phyloP scores from a whole-genome alignment of 2,888 invertebrate genomes.

The Protodeltote pygarga region DNA sequence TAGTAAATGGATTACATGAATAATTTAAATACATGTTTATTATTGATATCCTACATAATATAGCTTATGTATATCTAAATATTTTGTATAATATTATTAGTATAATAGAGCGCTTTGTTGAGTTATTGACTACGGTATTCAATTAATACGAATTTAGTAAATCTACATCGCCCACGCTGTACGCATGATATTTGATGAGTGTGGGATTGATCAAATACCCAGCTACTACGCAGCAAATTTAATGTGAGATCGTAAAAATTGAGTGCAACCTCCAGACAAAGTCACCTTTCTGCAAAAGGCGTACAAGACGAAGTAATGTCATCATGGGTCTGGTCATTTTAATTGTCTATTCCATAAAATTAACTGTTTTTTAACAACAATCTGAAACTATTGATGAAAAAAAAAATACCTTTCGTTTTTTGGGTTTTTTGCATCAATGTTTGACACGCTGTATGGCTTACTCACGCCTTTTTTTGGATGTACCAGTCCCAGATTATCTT shows the following conservation, averaged over 20 bases:
- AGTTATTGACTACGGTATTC: slow-evolving; percentile 7
- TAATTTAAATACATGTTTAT: slow-evolving; percentile 7
- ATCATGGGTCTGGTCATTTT: not conserved
- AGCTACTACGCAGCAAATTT: slow-evolving; percentile 5
- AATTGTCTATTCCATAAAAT: not conserved
- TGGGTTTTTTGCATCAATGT: no score
- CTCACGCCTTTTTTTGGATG: no score
- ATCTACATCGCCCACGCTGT: slow-evolving; percentile 12
- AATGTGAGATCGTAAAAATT: slow-evolving; percentile 5
- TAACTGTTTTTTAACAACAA: not conserved
- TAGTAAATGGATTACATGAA: not conserved
- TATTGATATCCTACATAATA: slow-evolving; percentile 4
- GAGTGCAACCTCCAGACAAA: slow-evolving; percentile 27
- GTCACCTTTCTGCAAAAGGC: slow-evolving; percentile 26
- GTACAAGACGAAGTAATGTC: slow-evolving; percentile 7
- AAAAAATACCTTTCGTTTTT: no score
- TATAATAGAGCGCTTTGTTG: slow-evolving; percentile 9
- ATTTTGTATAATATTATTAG: no score
- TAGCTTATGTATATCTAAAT: no score
- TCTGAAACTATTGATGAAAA: no score
- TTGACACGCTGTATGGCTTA: no score
- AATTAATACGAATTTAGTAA: slow-evolving; percentile 6
- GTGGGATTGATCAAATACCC: not conserved
- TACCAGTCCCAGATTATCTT: no score
- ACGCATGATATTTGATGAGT: slow-evolving; percentile 12